Evolutionary conservation across 2,113 vertebrate genomes (phyloP), one percentile per base, ranked within the genome.

Genomic region (Ciconia boyciana): DNA sequence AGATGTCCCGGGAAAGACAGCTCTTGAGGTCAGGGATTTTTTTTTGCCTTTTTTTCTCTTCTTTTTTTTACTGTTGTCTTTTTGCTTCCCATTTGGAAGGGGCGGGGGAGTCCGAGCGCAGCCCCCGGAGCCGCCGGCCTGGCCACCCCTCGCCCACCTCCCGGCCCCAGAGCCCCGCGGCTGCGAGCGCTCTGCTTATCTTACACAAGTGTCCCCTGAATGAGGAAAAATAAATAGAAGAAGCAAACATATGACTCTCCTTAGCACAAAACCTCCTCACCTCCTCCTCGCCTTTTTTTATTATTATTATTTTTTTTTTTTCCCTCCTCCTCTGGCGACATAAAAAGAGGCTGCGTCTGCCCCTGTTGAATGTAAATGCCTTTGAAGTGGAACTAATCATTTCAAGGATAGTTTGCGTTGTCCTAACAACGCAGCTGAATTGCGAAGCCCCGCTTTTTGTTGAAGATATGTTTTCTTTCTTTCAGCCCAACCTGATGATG

Each of bases 381-480:
- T 99, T 99, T 99, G 99, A 99, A 99, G 99, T 99, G 99, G 99
- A 99, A 99, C 99, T 99, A 99, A 99, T 99, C 99, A 99, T 99
- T 99, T 99, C 99, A 99, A 99, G 99, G 99, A 99, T 99, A 99
- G 98, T 99, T 99, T 98, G 98, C 99, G 99, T 99, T 99, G 99
- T 99, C 99, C 99, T 99, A 99, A 99, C 99, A 99, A 99, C 99
- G 98, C 98, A 97, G 98, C 98, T 99, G 99, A 99, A 99, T 99
- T 98, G 99, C 98, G 98, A 99, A 98, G 98, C 98, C 98, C 98
- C 87, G 98, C 98, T 99, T 99, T 99, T 99, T 99, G 99, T 99
- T 98, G 98, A 98, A 99, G 99, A 99, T 99, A 99, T 99, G 99
- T 99, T 99, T 99, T 98, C 99, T 99, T 99, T 99, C 99, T 99